A percentile compares a stretch with the other conserved stretches of the same genome.
Conservation (phyloP, 2,113 vertebrate genomes). For the Actenoides hombroni region DNA sequence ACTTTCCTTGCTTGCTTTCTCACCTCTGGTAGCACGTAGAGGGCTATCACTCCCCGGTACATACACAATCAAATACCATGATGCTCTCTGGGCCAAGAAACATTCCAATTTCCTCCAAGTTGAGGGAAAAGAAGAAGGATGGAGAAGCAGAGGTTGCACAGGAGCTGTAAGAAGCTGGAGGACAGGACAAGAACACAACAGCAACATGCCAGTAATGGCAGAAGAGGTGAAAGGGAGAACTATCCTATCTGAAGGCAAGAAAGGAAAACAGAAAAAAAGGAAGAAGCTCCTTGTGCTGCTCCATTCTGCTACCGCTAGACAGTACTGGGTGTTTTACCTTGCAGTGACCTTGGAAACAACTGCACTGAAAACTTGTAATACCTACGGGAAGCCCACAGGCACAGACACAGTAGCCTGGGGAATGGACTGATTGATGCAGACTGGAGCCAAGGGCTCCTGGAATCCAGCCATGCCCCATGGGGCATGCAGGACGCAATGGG, state of each 20-base stretch:
- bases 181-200: background rate
- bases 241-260: background rate
- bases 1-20: background rate
- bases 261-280: background rate
- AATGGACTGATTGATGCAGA: background rate
- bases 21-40: background rate
- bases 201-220: accelerated
- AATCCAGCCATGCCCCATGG: background rate
- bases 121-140: background rate
- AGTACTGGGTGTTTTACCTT: background rate
- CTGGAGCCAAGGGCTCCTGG: background rate
- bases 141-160: background rate
- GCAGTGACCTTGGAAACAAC: accelerated
- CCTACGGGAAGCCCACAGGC: background rate
- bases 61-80: accelerated
- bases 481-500: background rate
- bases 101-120: accelerated
- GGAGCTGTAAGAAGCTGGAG: background rate
- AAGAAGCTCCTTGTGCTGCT: background rate
- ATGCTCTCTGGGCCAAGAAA: background rate
- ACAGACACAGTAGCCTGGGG: background rate
- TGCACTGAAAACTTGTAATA: background rate
- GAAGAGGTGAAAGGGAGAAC: background rate
- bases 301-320: background rate
- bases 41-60: background rate